These are phyloP conservation scores for Ellobium chinense DNA, from an alignment of 2,888 invertebrate genomes.

Conservation along the genomic window DNA sequence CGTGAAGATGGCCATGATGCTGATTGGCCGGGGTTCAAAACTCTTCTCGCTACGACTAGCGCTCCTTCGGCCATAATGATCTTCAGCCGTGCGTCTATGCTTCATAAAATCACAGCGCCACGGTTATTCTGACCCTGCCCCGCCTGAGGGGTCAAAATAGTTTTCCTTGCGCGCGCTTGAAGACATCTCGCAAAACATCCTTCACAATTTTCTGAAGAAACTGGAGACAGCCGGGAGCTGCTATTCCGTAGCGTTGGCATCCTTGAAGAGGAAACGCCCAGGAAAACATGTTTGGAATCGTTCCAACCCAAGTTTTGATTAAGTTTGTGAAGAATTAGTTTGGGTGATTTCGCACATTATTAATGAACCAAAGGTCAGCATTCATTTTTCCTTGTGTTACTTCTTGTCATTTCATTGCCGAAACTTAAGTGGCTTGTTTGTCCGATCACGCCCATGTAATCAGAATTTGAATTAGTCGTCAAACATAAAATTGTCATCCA, in stretches of 20 bases:
- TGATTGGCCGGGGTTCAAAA: slow-evolving; percentile 34
- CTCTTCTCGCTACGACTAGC: background rate
- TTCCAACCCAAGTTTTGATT: background rate
- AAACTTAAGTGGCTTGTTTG: too few relatives aligned
- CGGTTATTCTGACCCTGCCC: background rate
- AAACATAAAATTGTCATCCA: too few relatives aligned
- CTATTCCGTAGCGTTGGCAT: too few relatives aligned
- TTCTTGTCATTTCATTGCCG: too few relatives aligned
- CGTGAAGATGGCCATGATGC: slow-evolving; percentile 19
- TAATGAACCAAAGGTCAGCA: too few relatives aligned
- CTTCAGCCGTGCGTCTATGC: slow-evolving; percentile 4
- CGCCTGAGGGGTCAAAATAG: background rate
- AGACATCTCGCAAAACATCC: background rate
- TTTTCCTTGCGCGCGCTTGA: slow-evolving; percentile 4
- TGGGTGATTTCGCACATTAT: too few relatives aligned
- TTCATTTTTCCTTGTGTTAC: too few relatives aligned
- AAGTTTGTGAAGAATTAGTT: too few relatives aligned
- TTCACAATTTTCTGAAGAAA: background rate
- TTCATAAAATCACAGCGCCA: slow-evolving; percentile 11
- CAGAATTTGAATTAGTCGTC: too few relatives aligned
- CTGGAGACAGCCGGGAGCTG: too few relatives aligned
- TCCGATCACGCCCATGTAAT: too few relatives aligned
- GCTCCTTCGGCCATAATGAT: slow-evolving; percentile 3
- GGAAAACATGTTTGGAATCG: slow-evolving; percentile 1
- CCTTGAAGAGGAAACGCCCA: too few relatives aligned